Conservation (phyloP, 2,797 vertebrate species). For the Tokudaia tokunoshimensis region DNA sequence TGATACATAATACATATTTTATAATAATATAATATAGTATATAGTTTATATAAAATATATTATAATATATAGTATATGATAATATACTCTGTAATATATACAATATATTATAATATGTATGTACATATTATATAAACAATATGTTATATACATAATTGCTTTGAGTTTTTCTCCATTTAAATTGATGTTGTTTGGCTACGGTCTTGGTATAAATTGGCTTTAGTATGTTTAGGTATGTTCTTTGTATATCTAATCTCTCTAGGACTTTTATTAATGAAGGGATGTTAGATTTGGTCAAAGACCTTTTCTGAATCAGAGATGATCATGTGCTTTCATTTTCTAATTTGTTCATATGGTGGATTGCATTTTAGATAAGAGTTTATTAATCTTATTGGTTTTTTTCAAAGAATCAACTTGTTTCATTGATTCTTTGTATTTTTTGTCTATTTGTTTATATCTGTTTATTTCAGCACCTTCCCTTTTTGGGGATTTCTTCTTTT, state of each 20-base stretch:
- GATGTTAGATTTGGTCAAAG: neutral
- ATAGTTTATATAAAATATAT: neutral
- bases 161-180: neutral
- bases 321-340: neutral
- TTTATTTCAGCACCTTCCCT: no score
- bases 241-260: neutral
- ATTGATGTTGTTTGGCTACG: neutral
- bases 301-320: neutral
- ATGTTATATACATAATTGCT: neutral
- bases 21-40: neutral
- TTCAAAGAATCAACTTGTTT: no score
- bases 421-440: no score
- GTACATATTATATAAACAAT: neutral
- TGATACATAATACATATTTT: neutral
- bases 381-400: no score
- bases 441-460: no score
- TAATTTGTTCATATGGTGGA: neutral
- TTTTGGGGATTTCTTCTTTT: no score
- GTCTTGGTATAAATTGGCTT: neutral
- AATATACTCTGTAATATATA: neutral
- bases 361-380: neutral
- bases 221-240: neutral
- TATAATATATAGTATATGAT: neutral
- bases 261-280: neutral
- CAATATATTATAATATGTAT: neutral